Evolutionary conservation across 2,888 invertebrate species (phyloP), one percentile per base, ranked within the genome.

Genomic region (Calliopum simillimum): DNA sequence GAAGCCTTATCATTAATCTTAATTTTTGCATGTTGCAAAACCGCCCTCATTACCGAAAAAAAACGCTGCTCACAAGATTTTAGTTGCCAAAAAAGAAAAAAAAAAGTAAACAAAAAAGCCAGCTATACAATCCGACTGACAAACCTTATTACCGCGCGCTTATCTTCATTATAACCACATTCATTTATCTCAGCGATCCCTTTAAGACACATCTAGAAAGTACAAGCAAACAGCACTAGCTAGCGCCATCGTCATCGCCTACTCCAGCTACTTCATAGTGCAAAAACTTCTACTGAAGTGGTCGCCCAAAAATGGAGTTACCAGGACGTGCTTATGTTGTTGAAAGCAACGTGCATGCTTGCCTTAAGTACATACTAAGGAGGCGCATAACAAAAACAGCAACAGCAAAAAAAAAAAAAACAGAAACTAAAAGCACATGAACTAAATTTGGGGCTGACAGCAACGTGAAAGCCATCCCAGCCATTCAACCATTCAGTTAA

Each of bases 131-230:
- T 33, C 8, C 8, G 5, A 33, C 33, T 33, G 33, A 53, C 23
- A 53, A 53, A 53, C 53, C 23, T 44, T 46, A 61, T 68, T 68
- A 56, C 62, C 46, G 63, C 70, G 63, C 70, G 70, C 70, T 66
- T 71, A 62, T 71, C 70, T 67, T 71, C 70, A 71, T 71, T 71
- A 71, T 67, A 71, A 71, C 66, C 67, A 71, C 70, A 71, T 71
- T 67, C 66, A 71, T 71, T 71, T 67, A 71, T 56, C 62, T 61
- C 46, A n/a, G 61, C 61, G 44, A 61, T 44, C 61, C 61, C 61
- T 61, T 46, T 61, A 44, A 61, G 61, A 44, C 61, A 33, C 33
- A 44, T 61, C 61, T 61, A 44, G 61, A 46, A 61, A 61, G 61
- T 33, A 61, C n/a, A 44, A 23, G 19, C 12, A 43, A n/a, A n/a